phyloP scores from a whole-genome alignment of 64 coral and sea anemone species.

The Actinia tenebrosa region DNA sequence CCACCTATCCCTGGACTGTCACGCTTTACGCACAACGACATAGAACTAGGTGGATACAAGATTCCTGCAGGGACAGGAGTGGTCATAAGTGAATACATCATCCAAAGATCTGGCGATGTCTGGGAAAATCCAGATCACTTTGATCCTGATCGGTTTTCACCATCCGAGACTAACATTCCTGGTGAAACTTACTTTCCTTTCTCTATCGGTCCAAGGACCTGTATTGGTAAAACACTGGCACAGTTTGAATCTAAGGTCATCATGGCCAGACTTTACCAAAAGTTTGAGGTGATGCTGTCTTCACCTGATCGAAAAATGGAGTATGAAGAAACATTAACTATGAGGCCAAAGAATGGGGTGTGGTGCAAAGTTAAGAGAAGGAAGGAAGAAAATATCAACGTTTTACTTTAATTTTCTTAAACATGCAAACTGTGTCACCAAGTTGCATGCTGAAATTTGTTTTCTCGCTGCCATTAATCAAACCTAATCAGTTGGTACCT shows the following conservation, averaged over 20 bases:
- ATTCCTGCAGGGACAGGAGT: slow-evolving; percentile 39
- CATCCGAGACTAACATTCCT: background rate
- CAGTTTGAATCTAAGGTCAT: slow-evolving; percentile 51
- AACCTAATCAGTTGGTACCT: too few species aligned
- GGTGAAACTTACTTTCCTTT: slow-evolving; percentile 33
- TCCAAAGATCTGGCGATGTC: slow-evolving; percentile 21
- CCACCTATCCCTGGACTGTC: slow-evolving; percentile 32
- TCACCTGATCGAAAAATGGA: slow-evolving; percentile 19
- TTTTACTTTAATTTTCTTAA: too few species aligned
- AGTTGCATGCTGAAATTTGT: too few species aligned
- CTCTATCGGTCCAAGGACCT: slow-evolving; percentile 43
- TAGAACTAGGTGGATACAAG: slow-evolving; percentile 39
- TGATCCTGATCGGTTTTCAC: slow-evolving; percentile 61
- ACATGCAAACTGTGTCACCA: too few species aligned
- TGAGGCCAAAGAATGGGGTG: slow-evolving; percentile 44
- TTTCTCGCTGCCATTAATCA: too few species aligned
- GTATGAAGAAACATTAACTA: slow-evolving; percentile 20
- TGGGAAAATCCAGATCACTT: slow-evolving; percentile 58
- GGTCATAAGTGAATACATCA: background rate
- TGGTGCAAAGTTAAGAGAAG: slow-evolving; percentile 39
- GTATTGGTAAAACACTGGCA: slow-evolving; percentile 55
- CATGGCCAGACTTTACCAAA: slow-evolving; percentile 40
- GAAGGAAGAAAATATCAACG: background rate
- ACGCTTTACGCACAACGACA: slow-evolving; percentile 38
- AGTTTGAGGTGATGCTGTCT: slow-evolving; percentile 33